Evolutionary conservation across 2,113 vertebrate species (phyloP).

Genomic region (Carlito syrichta): DNA sequence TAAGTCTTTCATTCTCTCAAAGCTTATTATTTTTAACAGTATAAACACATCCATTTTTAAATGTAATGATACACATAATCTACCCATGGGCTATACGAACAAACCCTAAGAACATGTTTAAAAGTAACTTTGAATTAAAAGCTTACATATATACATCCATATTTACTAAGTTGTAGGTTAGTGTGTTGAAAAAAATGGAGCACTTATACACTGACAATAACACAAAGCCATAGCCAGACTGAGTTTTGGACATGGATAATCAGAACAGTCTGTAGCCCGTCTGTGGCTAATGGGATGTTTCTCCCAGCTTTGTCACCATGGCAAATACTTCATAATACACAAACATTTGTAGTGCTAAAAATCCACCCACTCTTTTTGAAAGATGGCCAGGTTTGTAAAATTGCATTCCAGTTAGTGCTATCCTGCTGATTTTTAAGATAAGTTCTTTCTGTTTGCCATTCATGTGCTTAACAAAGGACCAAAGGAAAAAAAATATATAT

Average conservation of each 20-base stretch:
- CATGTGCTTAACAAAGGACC: conserved; percentile 81
- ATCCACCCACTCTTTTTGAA: conserved; percentile 89
- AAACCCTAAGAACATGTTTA: background rate
- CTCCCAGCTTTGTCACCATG: conserved; percentile 89
- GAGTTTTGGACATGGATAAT: conserved; percentile 84
- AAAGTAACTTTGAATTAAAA: conserved; percentile 55
- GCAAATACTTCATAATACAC: conserved; percentile 90
- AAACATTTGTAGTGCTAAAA: conserved; percentile 89
- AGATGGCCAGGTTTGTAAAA: conserved; percentile 88
- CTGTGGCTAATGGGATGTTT: conserved; percentile 89
- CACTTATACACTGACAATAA: conserved; percentile 75
- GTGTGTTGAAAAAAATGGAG: conserved; percentile 69
- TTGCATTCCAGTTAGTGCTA: conserved; percentile 83
- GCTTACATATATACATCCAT: conserved; percentile 67
- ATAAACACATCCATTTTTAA: conserved; percentile 26
- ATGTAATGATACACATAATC: background rate
- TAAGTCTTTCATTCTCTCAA: conserved; percentile 42
- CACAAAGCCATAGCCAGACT: conserved; percentile 81
- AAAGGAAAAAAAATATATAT: conserved; percentile 52
- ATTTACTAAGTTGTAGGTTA: conserved; percentile 76
- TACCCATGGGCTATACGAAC: background rate
- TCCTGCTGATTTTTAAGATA: conserved; percentile 86
- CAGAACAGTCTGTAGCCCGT: conserved; percentile 88
- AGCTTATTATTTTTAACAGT: conserved; percentile 40
- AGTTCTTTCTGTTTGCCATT: conserved; percentile 83